A percentile compares a stretch with the other conserved stretches of the same genome.
phyloP scores from a whole-genome alignment of 2,113 vertebrate species.

The Leptodactylus fuscus region DNA sequence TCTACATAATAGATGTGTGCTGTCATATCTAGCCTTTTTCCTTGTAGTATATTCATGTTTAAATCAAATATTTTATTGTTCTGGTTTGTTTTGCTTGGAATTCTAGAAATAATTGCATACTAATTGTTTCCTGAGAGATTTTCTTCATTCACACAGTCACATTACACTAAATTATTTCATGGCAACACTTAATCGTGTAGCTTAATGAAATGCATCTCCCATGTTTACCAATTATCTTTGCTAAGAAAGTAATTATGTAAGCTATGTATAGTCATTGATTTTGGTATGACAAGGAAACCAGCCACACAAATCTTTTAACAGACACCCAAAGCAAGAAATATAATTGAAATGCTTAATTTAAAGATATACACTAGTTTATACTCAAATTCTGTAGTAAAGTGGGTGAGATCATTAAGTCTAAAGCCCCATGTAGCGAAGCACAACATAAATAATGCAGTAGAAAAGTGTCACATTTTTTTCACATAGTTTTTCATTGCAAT shows the following conservation, averaged over 20 bases:
- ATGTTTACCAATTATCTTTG: conserved; percentile 38
- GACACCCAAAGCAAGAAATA: neutral
- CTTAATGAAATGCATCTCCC: conserved; percentile 49
- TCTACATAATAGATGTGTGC: neutral
- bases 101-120: conserved; percentile 26
- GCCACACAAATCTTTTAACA: neutral
- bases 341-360: neutral
- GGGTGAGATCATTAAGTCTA: no score
- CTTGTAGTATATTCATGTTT: conserved; percentile 19
- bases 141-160: conserved; percentile 1
- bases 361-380: no score
- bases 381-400: no score
- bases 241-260: conserved; percentile 24
- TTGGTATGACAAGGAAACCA: conserved; percentile 2
- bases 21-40: neutral
- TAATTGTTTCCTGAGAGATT: conserved; percentile 33
- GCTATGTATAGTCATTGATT: conserved; percentile 33
- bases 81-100: conserved; percentile 29
- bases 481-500: no score
- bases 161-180: conserved; percentile 44
- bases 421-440: no score
- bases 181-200: conserved; percentile 40
- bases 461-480: no score
- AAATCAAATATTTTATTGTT: conserved; percentile 40
- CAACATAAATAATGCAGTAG: no score